phyloP scores from a whole-genome alignment of 2,888 invertebrate species.

The Mimas tiliae region DNA sequence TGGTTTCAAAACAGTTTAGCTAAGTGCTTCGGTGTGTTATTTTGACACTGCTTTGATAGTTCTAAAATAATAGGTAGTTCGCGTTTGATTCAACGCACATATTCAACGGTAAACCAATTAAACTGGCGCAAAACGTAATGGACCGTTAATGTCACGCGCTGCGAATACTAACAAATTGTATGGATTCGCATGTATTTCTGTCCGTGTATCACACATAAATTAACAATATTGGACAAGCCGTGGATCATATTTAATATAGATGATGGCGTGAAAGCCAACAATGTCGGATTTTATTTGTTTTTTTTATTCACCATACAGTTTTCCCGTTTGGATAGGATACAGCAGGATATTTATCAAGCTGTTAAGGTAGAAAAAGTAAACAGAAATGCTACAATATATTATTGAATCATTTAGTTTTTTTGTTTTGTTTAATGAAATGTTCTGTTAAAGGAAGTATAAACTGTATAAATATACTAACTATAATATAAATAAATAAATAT shows the following conservation, averaged over 20 bases:
- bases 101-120: slow-evolving; percentile 76
- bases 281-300: neutral
- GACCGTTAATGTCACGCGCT: slow-evolving; percentile 74
- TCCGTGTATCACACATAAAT: slow-evolving; percentile 46
- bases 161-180: slow-evolving; percentile 66
- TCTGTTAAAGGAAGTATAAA: too few relatives aligned
- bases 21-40: slow-evolving; percentile 2
- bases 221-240: slow-evolving; percentile 41
- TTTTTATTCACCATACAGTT: neutral
- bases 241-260: slow-evolving; percentile 38
- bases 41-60: slow-evolving; percentile 22
- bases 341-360: too few relatives aligned
- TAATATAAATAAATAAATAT: too few relatives aligned
- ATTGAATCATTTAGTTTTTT: too few relatives aligned
- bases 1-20: neutral
- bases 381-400: too few relatives aligned
- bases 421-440: too few relatives aligned
- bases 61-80: slow-evolving; percentile 48
- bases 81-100: slow-evolving; percentile 71
- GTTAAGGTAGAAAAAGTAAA: too few relatives aligned
- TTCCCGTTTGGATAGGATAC: neutral
- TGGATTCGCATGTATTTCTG: slow-evolving; percentile 37
- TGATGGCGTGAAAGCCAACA: slow-evolving; percentile 36
- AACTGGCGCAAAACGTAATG: slow-evolving; percentile 70
- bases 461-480: too few relatives aligned